Conservation (phyloP, 2,888 invertebrate genomes). For the Dinocampus coccinellae region DNA sequence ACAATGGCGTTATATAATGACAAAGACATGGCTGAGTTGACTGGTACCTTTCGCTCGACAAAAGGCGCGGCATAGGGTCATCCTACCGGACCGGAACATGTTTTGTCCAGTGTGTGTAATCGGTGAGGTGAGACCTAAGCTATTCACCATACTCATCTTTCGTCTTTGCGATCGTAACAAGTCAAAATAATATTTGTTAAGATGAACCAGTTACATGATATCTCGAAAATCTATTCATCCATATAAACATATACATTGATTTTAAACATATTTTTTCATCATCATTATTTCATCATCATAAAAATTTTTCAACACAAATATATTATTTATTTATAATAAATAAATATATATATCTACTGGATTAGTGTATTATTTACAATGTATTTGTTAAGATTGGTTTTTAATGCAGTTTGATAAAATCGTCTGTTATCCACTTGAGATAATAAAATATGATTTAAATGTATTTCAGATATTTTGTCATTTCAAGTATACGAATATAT, state of each 20-base stretch:
- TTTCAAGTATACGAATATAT: neutral
- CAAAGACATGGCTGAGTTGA: constrained; percentile 66
- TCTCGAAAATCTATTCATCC: no score
- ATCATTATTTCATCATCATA: no score
- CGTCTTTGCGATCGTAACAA: neutral
- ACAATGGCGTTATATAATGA: constrained; percentile 70
- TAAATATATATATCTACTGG: no score
- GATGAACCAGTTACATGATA: neutral
- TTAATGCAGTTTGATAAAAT: no score
- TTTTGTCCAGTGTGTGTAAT: constrained; percentile 62
- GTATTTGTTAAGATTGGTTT: no score
- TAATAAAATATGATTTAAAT: neutral
- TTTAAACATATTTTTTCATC: no score
- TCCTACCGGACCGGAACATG: constrained; percentile 70
- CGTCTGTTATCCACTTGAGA: no score
- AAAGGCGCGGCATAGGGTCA: constrained; percentile 70
- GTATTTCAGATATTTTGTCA: neutral
- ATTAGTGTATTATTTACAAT: no score
- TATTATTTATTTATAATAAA: no score
- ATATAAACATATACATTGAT: no score
- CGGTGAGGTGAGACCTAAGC: constrained; percentile 21
- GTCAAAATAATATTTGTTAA: constrained; percentile 3
- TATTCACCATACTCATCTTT: constrained; percentile 26
- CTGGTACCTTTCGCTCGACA: constrained; percentile 68
- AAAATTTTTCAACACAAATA: no score